These are phyloP conservation scores for Luscinia megarhynchos DNA, from an alignment of 2,797 vertebrate genomes.

Conservation along the genomic window DNA sequence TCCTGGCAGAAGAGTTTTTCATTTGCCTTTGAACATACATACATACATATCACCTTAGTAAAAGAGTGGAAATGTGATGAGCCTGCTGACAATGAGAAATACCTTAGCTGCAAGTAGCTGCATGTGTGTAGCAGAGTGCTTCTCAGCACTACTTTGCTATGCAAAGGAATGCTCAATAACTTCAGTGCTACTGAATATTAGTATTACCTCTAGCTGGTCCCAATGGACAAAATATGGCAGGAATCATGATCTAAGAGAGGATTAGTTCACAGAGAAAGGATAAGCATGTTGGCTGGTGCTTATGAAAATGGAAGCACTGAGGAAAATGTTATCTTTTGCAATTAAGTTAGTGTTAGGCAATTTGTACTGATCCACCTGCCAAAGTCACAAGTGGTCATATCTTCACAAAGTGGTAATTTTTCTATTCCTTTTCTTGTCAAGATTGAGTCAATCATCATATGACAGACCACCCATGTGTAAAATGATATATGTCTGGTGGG, in stretches of 20 bases:
- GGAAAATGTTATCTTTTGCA: not conserved
- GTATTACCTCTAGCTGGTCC: not conserved
- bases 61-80: not conserved
- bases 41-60: not conserved
- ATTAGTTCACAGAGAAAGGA: not conserved
- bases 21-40: not conserved
- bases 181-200: not conserved
- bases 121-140: fast-evolving
- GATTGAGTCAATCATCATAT: constrained; percentile 50
- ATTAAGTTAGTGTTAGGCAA: not conserved
- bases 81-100: not conserved
- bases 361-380: not conserved
- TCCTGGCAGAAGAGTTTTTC: not conserved
- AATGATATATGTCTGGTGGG: not conserved
- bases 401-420: constrained; percentile 41
- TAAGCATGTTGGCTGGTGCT: not conserved
- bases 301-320: not conserved
- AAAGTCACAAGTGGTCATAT: constrained; percentile 36
- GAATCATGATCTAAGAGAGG: not conserved
- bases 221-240: not conserved
- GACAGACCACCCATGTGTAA: constrained; percentile 49
- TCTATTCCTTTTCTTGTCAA: constrained; percentile 51
- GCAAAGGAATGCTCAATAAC: not conserved
- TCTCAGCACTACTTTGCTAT: not conserved
- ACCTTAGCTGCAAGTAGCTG: not conserved